Evolutionary conservation across 2,113 vertebrate species (phyloP), one percentile per base, ranked within the genome.

Genomic region (Aptenodytes forsteri): DNA sequence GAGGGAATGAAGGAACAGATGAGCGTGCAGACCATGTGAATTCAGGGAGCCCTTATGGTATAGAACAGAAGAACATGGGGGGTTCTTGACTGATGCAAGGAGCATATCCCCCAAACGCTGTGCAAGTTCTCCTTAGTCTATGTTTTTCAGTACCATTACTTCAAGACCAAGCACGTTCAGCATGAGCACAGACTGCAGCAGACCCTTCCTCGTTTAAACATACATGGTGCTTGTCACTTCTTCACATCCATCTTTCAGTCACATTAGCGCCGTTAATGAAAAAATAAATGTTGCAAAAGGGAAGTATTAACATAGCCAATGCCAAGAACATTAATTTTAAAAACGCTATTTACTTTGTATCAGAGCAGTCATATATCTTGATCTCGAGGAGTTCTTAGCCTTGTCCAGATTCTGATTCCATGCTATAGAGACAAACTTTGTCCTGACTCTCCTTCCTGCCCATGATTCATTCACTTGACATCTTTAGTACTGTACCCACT

Each of bases 281-380:
- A 92, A 93, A 93, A 97, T 96, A 89, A 96, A 97, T 95, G 97
- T 97, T 97, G 92, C 94, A 97, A 81, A 95, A 97, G 90, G 87
- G 67, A 93, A 90, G 83, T 78, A 92, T 96, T 92, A 95, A 93
- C 76, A 83, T 16, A 96, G 79, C 30, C 83, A 90, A 81, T 58
- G 40, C 20, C 67, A 58, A 58, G 40, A 42, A 62, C 59, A 94
- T 96, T 90, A 93, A 97, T 93, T 97, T 95, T 59, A 92, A 97
- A 96, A 83, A 81, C 1, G 32, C 90, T 96, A 92, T 92, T 95
- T 97, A 90, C 79, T 92, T 92, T 64, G 38, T 80, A 89, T 80
- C 67, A 92, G 76, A 92, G 29, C 7, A 61, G 66, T 86, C 87
- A 90, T 95, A 83, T 54, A 94, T 96, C 93, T 96, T 90, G 44